phyloP scores from a whole-genome alignment of 2,113 vertebrate species.

The Bufo gargarizans region DNA sequence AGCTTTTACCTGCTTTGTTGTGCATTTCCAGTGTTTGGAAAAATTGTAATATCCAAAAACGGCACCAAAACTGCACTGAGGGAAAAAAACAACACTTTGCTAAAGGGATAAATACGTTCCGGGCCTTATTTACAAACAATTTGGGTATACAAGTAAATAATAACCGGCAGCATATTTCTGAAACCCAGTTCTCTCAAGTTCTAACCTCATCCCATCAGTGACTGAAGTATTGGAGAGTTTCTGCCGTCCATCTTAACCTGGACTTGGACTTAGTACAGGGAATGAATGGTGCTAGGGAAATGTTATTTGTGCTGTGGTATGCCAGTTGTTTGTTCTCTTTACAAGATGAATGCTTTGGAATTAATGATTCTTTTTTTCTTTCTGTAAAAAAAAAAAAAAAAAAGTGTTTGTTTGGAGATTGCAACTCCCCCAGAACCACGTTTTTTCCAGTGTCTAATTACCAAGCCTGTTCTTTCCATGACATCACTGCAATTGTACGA shows the following conservation, averaged over 20 bases:
- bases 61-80: no score
- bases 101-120: no score
- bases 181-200: no score
- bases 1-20: no score
- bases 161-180: no score
- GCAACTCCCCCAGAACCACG: conserved; percentile 62
- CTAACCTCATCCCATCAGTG: no score
- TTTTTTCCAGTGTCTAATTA: conserved; percentile 64
- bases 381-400: not conserved
- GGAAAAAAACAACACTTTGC: no score
- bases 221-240: not conserved
- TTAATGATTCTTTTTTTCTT: not conserved
- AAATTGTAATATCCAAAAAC: no score
- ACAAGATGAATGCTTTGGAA: not conserved
- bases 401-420: conserved; percentile 64
- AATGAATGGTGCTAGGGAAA: not conserved
- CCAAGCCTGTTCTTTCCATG: conserved; percentile 71
- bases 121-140: no score
- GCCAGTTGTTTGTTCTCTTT: not conserved
- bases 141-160: no score
- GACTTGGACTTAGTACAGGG: not conserved
- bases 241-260: not conserved
- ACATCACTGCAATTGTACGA: conserved; percentile 67
- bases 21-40: no score
- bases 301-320: conserved; percentile 1